These are phyloP conservation scores for Eulimnadia texana DNA, from an alignment of 1,140 invertebrate genomes.

Conservation along the genomic window DNA sequence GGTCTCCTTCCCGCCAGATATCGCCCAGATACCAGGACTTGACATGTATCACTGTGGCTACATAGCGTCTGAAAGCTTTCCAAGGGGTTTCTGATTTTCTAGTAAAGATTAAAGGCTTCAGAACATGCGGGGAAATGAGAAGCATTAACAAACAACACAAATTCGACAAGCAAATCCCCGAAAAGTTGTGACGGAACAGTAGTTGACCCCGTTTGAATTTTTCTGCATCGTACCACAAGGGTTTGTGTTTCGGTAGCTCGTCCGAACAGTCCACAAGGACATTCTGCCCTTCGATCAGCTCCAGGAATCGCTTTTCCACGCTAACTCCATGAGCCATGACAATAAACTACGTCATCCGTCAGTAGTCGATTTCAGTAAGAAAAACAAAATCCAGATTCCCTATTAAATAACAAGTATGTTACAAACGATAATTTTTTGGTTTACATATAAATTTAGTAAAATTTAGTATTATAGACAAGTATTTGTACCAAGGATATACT, in stretches of 20 bases:
- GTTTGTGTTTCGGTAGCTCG: constrained; percentile 3
- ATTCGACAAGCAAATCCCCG: constrained; percentile 40
- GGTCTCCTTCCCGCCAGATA: constrained; percentile 33
- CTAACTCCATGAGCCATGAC: neutral
- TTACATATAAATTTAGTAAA: too few species aligned
- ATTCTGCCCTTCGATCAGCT: constrained; percentile 7
- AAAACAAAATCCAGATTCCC: too few species aligned
- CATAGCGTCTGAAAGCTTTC: constrained; percentile 57
- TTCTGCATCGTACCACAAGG: constrained; percentile 36
- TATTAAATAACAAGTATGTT: too few species aligned
- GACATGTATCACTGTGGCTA: constrained; percentile 54
- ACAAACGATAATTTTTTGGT: too few species aligned
- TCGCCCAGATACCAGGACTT: constrained; percentile 54
- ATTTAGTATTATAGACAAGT: too few species aligned
- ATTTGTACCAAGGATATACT: too few species aligned
- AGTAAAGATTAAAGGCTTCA: constrained; percentile 46
- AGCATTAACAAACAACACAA: constrained; percentile 40
- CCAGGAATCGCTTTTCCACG: neutral
- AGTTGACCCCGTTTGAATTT: constrained; percentile 36
- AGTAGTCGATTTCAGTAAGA: too few species aligned
- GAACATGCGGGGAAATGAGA: constrained; percentile 43
- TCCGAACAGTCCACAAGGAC: neutral
- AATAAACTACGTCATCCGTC: too few species aligned
- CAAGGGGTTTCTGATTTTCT: constrained; percentile 42
- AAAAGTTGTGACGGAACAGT: constrained; percentile 17